phyloP scores from a whole-genome alignment of 2,888 invertebrate species.

The Cheilosia variabilis region DNA sequence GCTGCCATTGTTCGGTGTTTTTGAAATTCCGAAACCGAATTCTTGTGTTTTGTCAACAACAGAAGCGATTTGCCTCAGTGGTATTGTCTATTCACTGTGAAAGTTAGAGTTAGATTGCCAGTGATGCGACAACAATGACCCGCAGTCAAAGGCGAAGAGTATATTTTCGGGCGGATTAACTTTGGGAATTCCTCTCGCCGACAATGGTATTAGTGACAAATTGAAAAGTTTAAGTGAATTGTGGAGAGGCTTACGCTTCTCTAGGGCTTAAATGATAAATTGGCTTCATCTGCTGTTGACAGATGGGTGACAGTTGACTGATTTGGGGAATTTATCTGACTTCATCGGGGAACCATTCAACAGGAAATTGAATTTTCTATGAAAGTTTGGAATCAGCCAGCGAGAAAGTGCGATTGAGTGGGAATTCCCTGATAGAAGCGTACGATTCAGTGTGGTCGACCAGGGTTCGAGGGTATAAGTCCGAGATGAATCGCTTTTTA shows the following conservation, averaged over 20 bases:
- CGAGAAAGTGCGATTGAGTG: background rate
- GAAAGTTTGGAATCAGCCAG: background rate
- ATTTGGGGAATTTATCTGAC: conserved; percentile 1
- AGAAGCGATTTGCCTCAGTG: conserved; percentile 2
- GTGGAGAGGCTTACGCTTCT: conserved; percentile 2
- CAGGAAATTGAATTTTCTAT: conserved; percentile 3
- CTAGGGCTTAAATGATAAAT: conserved; percentile 9
- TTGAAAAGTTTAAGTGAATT: conserved; percentile 33
- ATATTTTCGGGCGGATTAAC: conserved; percentile 26
- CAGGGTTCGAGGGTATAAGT: too few relatives aligned
- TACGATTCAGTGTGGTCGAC: too few relatives aligned
- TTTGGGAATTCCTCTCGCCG: conserved; percentile 13
- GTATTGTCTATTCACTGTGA: background rate
- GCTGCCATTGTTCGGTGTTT: background rate
- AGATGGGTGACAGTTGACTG: conserved; percentile 29
- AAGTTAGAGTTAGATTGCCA: conserved; percentile 20
- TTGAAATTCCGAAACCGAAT: background rate
- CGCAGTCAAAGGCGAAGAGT: background rate
- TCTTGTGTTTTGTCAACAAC: background rate
- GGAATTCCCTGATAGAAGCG: too few relatives aligned
- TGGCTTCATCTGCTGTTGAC: conserved; percentile 12
- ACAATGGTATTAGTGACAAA: conserved; percentile 18
- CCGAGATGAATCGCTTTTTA: too few relatives aligned
- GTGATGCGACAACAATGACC: conserved; percentile 30
- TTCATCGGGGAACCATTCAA: conserved; percentile 4